Conservation (phyloP, 2,888 invertebrate species). For the Dicyrtomina minuta region DNA sequence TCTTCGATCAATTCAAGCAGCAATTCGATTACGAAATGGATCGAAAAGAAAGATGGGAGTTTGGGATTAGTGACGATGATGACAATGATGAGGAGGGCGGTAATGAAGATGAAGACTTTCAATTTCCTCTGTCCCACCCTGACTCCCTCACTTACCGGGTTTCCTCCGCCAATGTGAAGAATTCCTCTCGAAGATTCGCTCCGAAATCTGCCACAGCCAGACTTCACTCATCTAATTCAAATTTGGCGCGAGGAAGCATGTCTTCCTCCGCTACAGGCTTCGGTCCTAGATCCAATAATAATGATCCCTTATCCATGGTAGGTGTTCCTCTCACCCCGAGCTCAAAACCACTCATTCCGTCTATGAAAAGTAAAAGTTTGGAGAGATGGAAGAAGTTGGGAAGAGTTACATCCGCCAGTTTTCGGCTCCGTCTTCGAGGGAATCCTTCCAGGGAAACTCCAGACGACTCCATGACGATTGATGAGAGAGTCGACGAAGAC, state of each 20-base stretch:
- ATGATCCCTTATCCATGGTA: neutral
- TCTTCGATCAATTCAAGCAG: conserved; percentile 51
- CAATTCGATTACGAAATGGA: conserved; percentile 52
- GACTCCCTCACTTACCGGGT: conserved; percentile 17
- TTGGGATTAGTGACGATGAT: conserved; percentile 44
- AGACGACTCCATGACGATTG: too few relatives aligned
- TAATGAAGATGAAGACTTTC: conserved; percentile 30
- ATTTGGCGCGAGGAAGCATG: too few relatives aligned
- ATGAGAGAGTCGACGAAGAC: too few relatives aligned
- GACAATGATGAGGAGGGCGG: conserved; percentile 46
- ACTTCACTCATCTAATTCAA: too few relatives aligned
- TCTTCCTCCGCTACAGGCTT: too few relatives aligned
- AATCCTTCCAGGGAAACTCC: too few relatives aligned
- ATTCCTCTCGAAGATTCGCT: neutral
- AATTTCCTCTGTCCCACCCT: conserved; percentile 8
- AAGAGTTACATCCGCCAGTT: neutral
- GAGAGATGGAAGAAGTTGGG: neutral
- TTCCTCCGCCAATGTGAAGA: conserved; percentile 14
- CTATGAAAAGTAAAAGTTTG: neutral
- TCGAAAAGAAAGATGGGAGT: conserved; percentile 49
- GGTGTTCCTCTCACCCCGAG: neutral
- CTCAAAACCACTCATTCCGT: neutral
- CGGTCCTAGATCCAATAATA: neutral
- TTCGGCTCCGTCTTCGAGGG: too few relatives aligned
- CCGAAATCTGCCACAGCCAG: neutral